Base-by-base conservation (phyloP, 2,888 invertebrate species). In the Ectobius pallidus region DNA sequence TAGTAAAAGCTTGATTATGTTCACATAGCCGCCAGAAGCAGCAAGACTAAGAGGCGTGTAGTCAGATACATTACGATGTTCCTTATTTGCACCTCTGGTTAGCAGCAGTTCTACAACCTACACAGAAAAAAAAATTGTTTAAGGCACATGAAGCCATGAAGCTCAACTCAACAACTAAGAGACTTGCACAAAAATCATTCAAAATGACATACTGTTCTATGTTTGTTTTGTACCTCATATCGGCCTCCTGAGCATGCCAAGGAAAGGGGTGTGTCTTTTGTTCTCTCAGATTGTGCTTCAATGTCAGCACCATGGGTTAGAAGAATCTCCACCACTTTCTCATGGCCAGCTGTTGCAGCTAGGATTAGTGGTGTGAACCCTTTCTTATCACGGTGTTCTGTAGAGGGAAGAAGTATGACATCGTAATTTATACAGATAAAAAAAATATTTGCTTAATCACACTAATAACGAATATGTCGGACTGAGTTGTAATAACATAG, bases 41-140 rank as follows among this genome's bases (percentile, higher is more conserved):
- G 99, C 99, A 76, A 99, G 87, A 81, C 97, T 97, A n/a, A 99
- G 87, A 1, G 99, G 99, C 11, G 99, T 99, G 82, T 99, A 99
- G 85, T 99, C 99, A 27, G 97, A 98, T 18, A 99, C 98, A 84
- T 99, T 99, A 71, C 99, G 91, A 84, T 99, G 99, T 82, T 96
- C 96, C 70, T 98, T 99, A 85, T 99, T 98, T 69, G 98, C 97
- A 77, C 93, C 93, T 75, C 95, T 90, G 77, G 89, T 91, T 70
- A 99, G 87, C 75, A 99, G 86, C 69, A 97, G 85, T 80, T 98
- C 98, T 1, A 98, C 98, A 44, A 97, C 92, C 87, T 86, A 73
- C 18, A 78, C 75, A 72, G 71, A 74, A 71, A n/a, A n/a, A n/a
- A n/a, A n/a, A n/a, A n/a, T n/a, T n/a, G n/a, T n/a, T n/a, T n/a